phyloP scores from a whole-genome alignment of 2,797 vertebrate genomes.

The Perodicticus potto region DNA sequence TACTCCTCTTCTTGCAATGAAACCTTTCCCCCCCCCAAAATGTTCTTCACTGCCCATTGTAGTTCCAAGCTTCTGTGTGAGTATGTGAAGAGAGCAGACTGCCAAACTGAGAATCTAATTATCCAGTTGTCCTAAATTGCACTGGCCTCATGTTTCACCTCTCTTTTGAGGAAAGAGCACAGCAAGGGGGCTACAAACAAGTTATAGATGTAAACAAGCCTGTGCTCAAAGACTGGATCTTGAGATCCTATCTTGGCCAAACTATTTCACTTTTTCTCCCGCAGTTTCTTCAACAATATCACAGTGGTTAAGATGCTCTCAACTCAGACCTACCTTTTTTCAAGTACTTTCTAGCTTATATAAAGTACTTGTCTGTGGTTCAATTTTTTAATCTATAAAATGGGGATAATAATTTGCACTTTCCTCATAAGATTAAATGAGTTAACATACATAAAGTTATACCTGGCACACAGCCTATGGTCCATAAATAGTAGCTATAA shows the following conservation, averaged over 20 bases:
- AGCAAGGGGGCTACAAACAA: neutral
- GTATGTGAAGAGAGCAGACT: neutral
- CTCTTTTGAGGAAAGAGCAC: neutral
- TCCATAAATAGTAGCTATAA: neutral
- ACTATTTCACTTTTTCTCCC: neutral
- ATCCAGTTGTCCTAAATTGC: neutral
- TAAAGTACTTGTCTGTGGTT: neutral
- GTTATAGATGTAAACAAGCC: neutral
- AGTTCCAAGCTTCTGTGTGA: neutral
- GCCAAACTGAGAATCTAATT: neutral
- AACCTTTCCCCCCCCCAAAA: neutral
- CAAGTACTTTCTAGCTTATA: neutral
- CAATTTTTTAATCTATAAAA: neutral
- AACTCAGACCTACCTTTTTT: neutral
- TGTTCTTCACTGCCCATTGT: neutral
- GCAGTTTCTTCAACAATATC: neutral
- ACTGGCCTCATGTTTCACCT: fast-evolving
- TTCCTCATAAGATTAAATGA: neutral
- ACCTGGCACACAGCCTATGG: neutral
- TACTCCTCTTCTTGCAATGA: neutral
- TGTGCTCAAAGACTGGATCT: neutral
- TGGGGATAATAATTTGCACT: neutral
- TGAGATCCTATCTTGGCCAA: neutral
- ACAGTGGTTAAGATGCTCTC: neutral
- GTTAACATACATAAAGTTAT: neutral